Evolutionary conservation across 2,888 invertebrate species (phyloP).

Genomic region (Xylophagus ater): DNA sequence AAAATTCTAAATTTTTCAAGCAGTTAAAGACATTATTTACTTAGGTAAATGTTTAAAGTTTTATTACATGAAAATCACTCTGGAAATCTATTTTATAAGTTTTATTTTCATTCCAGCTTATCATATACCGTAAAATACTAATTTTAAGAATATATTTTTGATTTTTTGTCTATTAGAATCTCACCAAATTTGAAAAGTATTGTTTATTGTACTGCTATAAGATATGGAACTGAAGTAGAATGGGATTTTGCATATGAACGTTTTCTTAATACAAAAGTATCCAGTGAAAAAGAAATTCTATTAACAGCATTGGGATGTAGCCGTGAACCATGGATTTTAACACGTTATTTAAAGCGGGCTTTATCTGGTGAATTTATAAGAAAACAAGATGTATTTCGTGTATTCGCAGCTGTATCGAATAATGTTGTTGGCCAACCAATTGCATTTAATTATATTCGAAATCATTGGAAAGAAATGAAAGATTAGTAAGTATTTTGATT

Average conservation of each 20-base stretch:
- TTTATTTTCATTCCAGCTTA: too few species aligned
- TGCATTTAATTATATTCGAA: constrained; percentile 64
- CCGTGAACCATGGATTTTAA: constrained; percentile 67
- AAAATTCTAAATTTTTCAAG: too few species aligned
- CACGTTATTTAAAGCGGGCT: constrained; percentile 57
- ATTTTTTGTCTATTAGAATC: constrained; percentile 45
- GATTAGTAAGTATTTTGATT: constrained; percentile 51
- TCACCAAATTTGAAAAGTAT: constrained; percentile 71
- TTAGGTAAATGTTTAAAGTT: too few species aligned
- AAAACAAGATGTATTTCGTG: constrained; percentile 68
- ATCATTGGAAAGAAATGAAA: constrained; percentile 60
- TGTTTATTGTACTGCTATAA: constrained; percentile 79
- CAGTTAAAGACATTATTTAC: too few species aligned
- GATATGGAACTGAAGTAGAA: constrained; percentile 68
- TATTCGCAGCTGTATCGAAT: constrained; percentile 63
- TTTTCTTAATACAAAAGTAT: constrained; percentile 62
- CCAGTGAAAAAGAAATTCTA: constrained; percentile 69
- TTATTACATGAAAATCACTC: too few species aligned
- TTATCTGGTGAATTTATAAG: constrained; percentile 63
- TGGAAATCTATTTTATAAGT: too few species aligned
- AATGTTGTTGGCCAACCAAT: constrained; percentile 73
- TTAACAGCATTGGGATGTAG: constrained; percentile 72
- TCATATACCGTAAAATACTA: not conserved
- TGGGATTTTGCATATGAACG: constrained; percentile 84
- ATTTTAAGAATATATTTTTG: too few species aligned